Base-by-base conservation (phyloP, 2,113 vertebrate genomes). In the Andinoacara biseriatus region DNA sequence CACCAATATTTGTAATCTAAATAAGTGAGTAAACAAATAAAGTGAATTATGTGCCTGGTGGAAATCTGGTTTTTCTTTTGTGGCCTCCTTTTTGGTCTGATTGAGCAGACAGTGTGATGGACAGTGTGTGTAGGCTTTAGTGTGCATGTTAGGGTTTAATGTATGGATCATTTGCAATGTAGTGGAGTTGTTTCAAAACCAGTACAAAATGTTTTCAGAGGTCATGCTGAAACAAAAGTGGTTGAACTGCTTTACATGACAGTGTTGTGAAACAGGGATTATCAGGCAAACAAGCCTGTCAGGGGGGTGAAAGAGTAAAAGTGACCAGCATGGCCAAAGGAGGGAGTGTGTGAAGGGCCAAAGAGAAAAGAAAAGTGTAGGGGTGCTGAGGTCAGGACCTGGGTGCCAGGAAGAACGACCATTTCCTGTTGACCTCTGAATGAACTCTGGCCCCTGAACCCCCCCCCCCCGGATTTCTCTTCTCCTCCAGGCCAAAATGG, bases 341-440 rank as follows among this genome's bases (percentile, higher is more conserved):
- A 81, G 22, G 5, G 33, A 81, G 75, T 46, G 58, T 72, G 43
- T 40, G 82, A 56, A 61, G 33, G 29, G 81, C 88, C 89, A 89
- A 90, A 86, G 89, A 90, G 74, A 92, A 95, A 93, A 90, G 87
- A 93, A 94, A 94, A 91, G 88, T 90, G 74, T 61, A 86, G 77
- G 81, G 83, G 31, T 75, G 58, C 82, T 61, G 72, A 87, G 94
- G 94, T 96, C 93, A 93, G 78, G 92, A 92, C 89, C 77, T 26
- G 61, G 33, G 90, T 92, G 84, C 91, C 83, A 86, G 78, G 87
- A 81, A 94, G 91, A 92, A 90, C 85, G 91, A 87, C 90, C 94
- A 94, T 94, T 96, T 96, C 95, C 96, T 95, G 93, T 93, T 95
- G 94, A 95, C 96, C 95, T 89, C 91, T 57, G 59, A 67, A 62